phyloP scores from a whole-genome alignment of 2,113 vertebrate species.

The Pica pica region DNA sequence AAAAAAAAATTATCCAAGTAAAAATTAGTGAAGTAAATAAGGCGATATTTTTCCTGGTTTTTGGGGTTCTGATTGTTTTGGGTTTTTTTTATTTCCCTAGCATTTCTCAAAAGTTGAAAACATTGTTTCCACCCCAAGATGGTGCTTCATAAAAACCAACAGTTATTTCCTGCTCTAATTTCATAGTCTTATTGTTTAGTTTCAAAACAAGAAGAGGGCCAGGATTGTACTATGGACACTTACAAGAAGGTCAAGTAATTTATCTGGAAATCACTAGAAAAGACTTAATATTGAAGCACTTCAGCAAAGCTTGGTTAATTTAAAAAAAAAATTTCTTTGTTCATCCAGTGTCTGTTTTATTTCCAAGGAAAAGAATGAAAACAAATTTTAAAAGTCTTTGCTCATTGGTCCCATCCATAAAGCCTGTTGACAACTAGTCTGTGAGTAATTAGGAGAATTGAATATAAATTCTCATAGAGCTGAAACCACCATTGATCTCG shows the following conservation, averaged over 20 bases:
- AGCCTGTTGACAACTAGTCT: neutral
- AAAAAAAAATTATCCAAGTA: neutral
- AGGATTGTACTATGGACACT: neutral
- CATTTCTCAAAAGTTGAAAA: neutral
- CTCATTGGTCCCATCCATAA: neutral
- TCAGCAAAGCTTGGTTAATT: neutral
- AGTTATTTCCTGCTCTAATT: neutral
- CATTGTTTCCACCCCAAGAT: neutral
- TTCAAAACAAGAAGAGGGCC: neutral
- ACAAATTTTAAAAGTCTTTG: neutral
- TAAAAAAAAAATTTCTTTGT: neutral
- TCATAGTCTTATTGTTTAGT: neutral
- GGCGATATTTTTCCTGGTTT: fast-evolving
- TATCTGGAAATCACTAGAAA: neutral
- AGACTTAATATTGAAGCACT: neutral
- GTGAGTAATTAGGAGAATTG: neutral
- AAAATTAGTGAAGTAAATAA: neutral
- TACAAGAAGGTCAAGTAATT: neutral
- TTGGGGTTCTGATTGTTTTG: neutral
- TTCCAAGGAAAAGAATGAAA: neutral
- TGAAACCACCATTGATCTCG: neutral
- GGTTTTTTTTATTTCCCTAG: neutral
- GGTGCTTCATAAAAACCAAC: neutral
- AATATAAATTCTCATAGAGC: neutral
- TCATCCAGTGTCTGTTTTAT: neutral